A percentile compares a stretch with the other conserved stretches of the same genome.
These are phyloP conservation scores for Ceratosolen fusciceps DNA, from an alignment of 1,140 invertebrate species.

Conservation along the genomic window DNA sequence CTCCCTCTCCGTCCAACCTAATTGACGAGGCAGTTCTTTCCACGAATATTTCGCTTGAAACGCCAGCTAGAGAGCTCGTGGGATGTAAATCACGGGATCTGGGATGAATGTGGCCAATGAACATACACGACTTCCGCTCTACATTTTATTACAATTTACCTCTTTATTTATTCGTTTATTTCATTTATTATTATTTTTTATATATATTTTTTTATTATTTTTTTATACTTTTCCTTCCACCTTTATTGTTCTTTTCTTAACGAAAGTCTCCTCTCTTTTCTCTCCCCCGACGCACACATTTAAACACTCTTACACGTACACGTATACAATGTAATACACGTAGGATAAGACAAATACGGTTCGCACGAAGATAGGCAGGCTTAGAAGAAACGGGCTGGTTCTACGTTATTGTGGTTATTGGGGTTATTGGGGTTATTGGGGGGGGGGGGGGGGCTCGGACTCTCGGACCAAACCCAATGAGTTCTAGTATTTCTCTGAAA, in stretches of 20 bases:
- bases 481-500: too few species aligned
- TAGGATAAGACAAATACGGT: too few species aligned
- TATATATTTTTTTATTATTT: too few species aligned
- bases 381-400: too few species aligned
- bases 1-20: not conserved
- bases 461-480: too few species aligned
- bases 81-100: not conserved
- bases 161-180: too few species aligned
- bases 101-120: not conserved
- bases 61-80: not conserved
- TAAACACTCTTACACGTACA: not conserved
- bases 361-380: too few species aligned
- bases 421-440: too few species aligned
- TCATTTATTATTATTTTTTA: too few species aligned
- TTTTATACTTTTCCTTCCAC: slow-evolving; percentile 4
- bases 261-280: slow-evolving; percentile 9
- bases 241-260: slow-evolving; percentile 18
- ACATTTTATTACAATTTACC: slow-evolving; percentile 11
- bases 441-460: too few species aligned
- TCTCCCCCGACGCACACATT: slow-evolving; percentile 32
- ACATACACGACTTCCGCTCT: not conserved
- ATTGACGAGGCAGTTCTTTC: not conserved
- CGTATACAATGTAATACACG: too few species aligned
- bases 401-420: too few species aligned
- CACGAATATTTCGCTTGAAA: not conserved